Percentiles rank a stretch among this genome's conserved stretches.
Conservation (phyloP, 2,888 invertebrate genomes). For the Plusia festucae region DNA sequence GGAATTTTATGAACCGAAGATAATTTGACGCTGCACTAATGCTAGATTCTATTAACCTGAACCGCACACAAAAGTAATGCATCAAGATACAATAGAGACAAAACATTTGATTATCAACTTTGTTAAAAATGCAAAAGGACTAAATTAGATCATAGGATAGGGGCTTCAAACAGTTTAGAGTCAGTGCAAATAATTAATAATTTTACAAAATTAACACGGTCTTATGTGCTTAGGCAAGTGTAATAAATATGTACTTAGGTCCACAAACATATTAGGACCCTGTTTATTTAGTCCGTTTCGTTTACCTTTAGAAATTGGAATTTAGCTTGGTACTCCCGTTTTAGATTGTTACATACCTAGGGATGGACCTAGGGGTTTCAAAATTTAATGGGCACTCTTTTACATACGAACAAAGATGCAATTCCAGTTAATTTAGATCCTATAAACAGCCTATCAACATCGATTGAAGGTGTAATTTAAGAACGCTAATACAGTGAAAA, state of each 20-base stretch:
- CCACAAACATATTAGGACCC: constrained; percentile 23
- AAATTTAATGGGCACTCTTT: not conserved
- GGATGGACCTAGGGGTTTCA: no score
- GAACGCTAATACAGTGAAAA: no score
- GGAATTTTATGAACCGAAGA: not conserved
- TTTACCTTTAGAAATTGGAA: constrained; percentile 17
- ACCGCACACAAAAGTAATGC: not conserved
- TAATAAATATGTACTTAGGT: constrained; percentile 51
- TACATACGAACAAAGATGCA: not conserved
- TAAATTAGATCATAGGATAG: constrained; percentile 26
- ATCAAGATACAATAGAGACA: not conserved
- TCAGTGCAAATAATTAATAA: constrained; percentile 25
- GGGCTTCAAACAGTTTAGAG: constrained; percentile 3
- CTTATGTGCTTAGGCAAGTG: constrained; percentile 30
- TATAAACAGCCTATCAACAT: no score
- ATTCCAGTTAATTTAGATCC: no score
- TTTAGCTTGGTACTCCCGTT: not conserved
- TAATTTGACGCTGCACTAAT: not conserved
- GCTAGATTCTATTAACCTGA: not conserved
- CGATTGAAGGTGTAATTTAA: no score
- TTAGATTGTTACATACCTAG: not conserved
- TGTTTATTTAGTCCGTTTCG: constrained; percentile 9
- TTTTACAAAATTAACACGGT: constrained; percentile 40
- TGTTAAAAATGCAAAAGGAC: not conserved
- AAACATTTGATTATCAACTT: not conserved